Evolutionary conservation across 2,797 vertebrate species (phyloP), one percentile per base, ranked within the genome.

Genomic region (Alca torda): DNA sequence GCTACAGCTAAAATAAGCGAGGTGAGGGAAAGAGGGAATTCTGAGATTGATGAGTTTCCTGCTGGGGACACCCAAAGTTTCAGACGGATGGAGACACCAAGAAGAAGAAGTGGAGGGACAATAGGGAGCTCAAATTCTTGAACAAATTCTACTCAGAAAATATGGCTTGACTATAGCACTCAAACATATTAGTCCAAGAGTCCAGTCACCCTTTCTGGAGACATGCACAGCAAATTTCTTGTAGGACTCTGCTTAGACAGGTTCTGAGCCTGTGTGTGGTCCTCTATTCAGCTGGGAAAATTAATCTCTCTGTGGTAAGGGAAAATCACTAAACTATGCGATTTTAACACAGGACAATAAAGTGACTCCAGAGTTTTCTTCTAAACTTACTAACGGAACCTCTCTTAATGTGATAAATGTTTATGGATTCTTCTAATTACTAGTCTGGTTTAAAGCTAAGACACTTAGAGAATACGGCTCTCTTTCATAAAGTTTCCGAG

Each of bases 371-470:
- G 75, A 94, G 60, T 97, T 97, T 96, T 92, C 92, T 87, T 97
- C 92, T 97, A 96, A 98, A 97, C 92, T 95, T 95, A 93, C 93
- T 95, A 87, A 97, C 85, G 17, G 31, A 97, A 61, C 63, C 68
- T 96, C 93, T 96, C 86, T 95, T 97, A 95, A 96, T 95, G 93
- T 98, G 97, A 98, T 97, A 98, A 98, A 98, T 98, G 96, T 97
- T 97, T 98, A 98, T 98, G 93, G 96, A 98, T 97, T 97, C 97
- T 97, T 98, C 98, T 98, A 98, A 98, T 98, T 98, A 98, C 96
- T 97, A 84, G 93, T 97, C 92, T 98, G 95, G 92, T 97, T 98
- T 98, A 97, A 97, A 98, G 89, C 92, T 98, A 97, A 97, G 96
- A 97, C 92, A 93, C 81, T 97, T 96, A 95, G 90, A 97, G 97